Evolutionary conservation across 2,888 invertebrate genomes (phyloP).

Genomic region (Archips xylosteana): DNA sequence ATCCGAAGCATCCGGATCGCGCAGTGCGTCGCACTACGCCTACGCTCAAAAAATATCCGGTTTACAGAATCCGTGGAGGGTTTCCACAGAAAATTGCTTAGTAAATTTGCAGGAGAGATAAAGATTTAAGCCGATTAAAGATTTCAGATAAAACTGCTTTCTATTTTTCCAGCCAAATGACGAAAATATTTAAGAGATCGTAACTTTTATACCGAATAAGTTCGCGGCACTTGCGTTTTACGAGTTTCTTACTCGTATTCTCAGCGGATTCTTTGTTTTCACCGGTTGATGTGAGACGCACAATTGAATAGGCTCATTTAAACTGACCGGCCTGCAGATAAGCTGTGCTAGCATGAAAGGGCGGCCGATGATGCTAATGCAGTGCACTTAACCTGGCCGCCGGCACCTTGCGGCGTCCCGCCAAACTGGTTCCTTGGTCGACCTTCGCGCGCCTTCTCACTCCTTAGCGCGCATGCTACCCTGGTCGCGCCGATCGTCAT

Average conservation of each 20-base stretch:
- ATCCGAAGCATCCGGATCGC: conserved; percentile 29
- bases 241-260: not conserved
- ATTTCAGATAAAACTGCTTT: conserved; percentile 20
- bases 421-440: conserved; percentile 78
- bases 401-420: conserved; percentile 81
- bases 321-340: conserved; percentile 76
- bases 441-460: conserved; percentile 74
- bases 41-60: conserved; percentile 41
- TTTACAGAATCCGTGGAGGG: conserved; percentile 24
- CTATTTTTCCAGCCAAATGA: conserved; percentile 1
- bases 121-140: conserved; percentile 36
- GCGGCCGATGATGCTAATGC: conserved; percentile 81
- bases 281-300: conserved; percentile 48
- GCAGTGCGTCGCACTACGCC: conserved; percentile 30
- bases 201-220: not conserved
- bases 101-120: conserved; percentile 15
- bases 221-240: not conserved
- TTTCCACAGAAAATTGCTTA: conserved; percentile 32
- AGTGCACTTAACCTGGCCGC: conserved; percentile 80
- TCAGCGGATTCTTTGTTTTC: conserved; percentile 24
- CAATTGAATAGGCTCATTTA: conserved; percentile 79
- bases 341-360: conserved; percentile 75
- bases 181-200: conserved; percentile 11
- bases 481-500: conserved; percentile 72
- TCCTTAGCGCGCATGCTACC: conserved; percentile 68